Conservation (phyloP, 2,113 vertebrate species). For the Origma solitaria region DNA sequence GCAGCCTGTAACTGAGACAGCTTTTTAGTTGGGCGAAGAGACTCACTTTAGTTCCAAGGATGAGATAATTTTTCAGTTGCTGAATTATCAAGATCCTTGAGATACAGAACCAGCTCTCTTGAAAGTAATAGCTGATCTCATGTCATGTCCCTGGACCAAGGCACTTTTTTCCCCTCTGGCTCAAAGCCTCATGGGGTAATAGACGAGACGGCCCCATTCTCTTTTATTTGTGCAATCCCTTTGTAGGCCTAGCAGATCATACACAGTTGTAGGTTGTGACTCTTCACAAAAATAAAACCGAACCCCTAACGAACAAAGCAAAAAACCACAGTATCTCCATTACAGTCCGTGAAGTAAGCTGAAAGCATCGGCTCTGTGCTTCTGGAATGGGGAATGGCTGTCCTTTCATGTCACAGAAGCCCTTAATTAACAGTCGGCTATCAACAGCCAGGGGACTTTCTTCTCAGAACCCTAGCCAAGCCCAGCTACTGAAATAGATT, state of each 20-base stretch:
- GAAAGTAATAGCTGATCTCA: neutral
- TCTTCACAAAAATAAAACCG: neutral
- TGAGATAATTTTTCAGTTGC: conserved; percentile 20
- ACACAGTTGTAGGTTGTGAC: neutral
- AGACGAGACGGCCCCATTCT: neutral
- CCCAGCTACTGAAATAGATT: neutral
- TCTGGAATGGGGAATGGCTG: neutral
- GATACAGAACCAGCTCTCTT: neutral
- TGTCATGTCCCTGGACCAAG: neutral
- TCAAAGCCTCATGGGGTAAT: neutral
- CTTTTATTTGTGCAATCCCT: neutral
- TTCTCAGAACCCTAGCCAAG: neutral
- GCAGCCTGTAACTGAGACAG: neutral
- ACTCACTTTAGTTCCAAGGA: neutral
- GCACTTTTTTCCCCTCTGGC: neutral
- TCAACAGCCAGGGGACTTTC: neutral
- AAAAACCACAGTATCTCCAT: neutral
- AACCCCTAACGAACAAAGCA: neutral
- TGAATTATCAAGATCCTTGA: conserved; percentile 37
- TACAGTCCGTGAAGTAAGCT: neutral
- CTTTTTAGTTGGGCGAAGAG: neutral
- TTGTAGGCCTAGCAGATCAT: neutral
- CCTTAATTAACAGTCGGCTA: neutral
- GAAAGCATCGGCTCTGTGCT: neutral
- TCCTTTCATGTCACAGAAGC: neutral